These are phyloP conservation scores for Cyrtorhinus lividipennis DNA, from an alignment of 1,140 invertebrate genomes.

Conservation along the genomic window DNA sequence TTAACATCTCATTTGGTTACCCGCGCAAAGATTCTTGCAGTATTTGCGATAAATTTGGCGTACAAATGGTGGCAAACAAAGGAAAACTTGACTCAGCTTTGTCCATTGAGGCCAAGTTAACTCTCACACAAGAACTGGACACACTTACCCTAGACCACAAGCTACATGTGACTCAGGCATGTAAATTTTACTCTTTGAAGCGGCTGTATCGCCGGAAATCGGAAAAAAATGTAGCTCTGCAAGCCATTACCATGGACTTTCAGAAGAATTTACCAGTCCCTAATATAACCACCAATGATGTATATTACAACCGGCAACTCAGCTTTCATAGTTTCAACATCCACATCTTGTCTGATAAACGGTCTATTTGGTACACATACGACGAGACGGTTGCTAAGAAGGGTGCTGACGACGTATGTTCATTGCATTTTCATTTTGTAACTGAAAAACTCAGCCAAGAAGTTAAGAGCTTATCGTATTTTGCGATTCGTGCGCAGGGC, in stretches of 20 bases:
- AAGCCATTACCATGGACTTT: slow-evolving; percentile 18
- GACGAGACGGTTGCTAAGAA: neutral
- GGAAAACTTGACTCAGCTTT: neutral
- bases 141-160: neutral
- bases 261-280: no score
- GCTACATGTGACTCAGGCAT: neutral
- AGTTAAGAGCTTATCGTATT: neutral
- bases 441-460: neutral
- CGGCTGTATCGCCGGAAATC: neutral
- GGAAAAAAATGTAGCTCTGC: neutral
- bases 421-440: slow-evolving; percentile 5
- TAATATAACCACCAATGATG: slow-evolving; percentile 21
- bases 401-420: slow-evolving; percentile 2
- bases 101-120: neutral
- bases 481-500: slow-evolving; percentile 7
- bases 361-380: neutral
- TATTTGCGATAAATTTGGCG: neutral
- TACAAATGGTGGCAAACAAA: neutral
- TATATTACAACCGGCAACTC: slow-evolving; percentile 23
- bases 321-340: slow-evolving; percentile 14
- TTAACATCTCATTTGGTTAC: slow-evolving; percentile 20
- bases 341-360: neutral
- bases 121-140: neutral
- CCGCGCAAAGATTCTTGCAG: slow-evolving; percentile 18
- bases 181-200: neutral